A percentile compares a stretch with the other conserved stretches of the same genome.
These are phyloP conservation scores for Poeciliopsis paucimaculata DNA, from an alignment of 2,797 vertebrate genomes.

Conservation along the genomic window DNA sequence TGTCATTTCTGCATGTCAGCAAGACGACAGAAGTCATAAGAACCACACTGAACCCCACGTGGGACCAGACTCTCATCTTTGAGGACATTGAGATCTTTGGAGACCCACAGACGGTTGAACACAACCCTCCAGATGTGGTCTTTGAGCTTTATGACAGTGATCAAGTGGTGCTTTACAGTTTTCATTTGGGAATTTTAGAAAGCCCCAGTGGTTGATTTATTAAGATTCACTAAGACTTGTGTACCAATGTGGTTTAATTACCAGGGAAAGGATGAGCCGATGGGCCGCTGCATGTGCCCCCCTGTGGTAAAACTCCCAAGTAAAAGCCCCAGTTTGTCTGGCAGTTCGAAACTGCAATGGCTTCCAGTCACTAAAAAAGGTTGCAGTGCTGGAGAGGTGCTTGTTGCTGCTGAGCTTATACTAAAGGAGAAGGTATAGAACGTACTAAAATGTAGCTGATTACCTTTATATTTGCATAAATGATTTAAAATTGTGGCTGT, in stretches of 20 bases:
- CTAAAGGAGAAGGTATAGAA: slow-evolving; percentile 87
- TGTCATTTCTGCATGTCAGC: slow-evolving; percentile 95
- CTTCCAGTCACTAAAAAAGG: slow-evolving; percentile 88
- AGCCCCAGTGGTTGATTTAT: neutral
- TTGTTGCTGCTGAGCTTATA: slow-evolving; percentile 92
- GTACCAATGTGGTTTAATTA: slow-evolving; percentile 36
- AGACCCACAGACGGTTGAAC: slow-evolving; percentile 84
- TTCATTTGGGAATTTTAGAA: neutral
- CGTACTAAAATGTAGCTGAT: neutral
- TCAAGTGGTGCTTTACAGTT: slow-evolving; percentile 86
- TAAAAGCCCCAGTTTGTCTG: slow-evolving; percentile 75
- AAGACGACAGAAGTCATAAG: slow-evolving; percentile 94
- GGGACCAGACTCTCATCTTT: slow-evolving; percentile 98
- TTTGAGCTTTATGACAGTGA: slow-evolving; percentile 94
- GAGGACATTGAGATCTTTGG: slow-evolving; percentile 94
- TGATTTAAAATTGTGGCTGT: neutral
- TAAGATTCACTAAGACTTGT: neutral
- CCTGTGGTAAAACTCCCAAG: slow-evolving; percentile 87
- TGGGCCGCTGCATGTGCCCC: slow-evolving; percentile 88
- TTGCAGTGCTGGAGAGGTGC: slow-evolving; percentile 86
- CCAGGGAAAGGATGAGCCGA: slow-evolving; percentile 94
- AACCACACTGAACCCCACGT: slow-evolving; percentile 92
- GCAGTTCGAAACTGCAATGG: slow-evolving; percentile 90
- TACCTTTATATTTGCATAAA: neutral
- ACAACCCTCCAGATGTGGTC: slow-evolving; percentile 88